phyloP scores from a whole-genome alignment of 2,888 invertebrate genomes.

The Melieria crassipennis region DNA sequence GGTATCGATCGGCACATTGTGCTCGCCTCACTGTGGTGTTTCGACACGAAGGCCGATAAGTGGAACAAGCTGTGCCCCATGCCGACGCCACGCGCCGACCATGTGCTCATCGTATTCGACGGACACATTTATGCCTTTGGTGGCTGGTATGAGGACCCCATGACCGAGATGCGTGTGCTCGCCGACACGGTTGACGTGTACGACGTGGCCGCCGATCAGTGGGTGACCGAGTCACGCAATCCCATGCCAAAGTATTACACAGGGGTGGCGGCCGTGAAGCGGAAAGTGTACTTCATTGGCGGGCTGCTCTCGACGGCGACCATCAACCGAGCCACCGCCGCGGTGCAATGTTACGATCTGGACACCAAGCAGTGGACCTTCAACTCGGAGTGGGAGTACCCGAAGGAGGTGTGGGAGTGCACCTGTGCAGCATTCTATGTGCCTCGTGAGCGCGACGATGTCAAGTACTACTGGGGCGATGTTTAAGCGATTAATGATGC shows the following conservation, averaged over 20 bases:
- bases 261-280: constrained; percentile 72
- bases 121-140: constrained; percentile 73
- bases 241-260: constrained; percentile 77
- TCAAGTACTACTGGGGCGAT: constrained; percentile 40
- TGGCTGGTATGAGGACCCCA: constrained; percentile 72
- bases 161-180: constrained; percentile 68
- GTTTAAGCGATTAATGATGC: neutral
- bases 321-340: constrained; percentile 74
- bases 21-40: constrained; percentile 67
- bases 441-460: constrained; percentile 66
- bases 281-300: constrained; percentile 75
- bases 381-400: constrained; percentile 70
- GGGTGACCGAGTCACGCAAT: constrained; percentile 72
- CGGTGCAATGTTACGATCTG: constrained; percentile 75
- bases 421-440: constrained; percentile 74
- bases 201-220: constrained; percentile 69
- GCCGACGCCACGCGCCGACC: constrained; percentile 73
- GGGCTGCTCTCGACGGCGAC: constrained; percentile 75
- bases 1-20: constrained; percentile 65
- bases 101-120: constrained; percentile 71
- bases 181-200: constrained; percentile 75
- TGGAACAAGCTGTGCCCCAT: constrained; percentile 70
- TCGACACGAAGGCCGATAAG: constrained; percentile 67
- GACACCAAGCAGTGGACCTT: constrained; percentile 70
- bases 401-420: constrained; percentile 78